Evolutionary conservation across 2,113 vertebrate species (phyloP).

Genomic region (Pituophis catenifer): DNA sequence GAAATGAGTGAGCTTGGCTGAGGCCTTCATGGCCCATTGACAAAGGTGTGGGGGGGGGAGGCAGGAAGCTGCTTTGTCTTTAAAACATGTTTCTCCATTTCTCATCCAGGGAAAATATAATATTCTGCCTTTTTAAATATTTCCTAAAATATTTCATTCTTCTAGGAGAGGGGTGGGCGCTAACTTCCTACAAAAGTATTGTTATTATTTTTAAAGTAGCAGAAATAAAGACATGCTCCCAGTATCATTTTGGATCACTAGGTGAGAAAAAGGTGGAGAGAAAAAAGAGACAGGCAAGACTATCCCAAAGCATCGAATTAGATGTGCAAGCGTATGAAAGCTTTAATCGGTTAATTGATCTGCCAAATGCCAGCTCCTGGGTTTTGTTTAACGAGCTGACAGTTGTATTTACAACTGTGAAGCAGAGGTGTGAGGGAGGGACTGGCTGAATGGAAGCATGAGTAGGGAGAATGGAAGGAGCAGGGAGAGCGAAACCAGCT

Average conservation of each 20-base stretch:
- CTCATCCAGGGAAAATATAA: too few species aligned
- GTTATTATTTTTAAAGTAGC: not conserved
- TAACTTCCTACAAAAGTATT: too few species aligned
- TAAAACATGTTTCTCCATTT: too few species aligned
- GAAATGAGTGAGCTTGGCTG: too few species aligned
- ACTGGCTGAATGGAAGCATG: not conserved
- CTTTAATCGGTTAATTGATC: not conserved
- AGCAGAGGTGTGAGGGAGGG: not conserved
- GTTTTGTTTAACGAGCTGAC: not conserved
- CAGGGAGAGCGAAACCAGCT: not conserved
- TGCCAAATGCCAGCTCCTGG: not conserved
- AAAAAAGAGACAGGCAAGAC: too few species aligned
- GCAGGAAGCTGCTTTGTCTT: too few species aligned
- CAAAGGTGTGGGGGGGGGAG: too few species aligned
- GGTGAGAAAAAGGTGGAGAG: not conserved
- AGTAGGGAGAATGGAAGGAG: not conserved
- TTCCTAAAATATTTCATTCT: too few species aligned
- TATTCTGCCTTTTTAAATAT: too few species aligned
- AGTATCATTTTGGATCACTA: not conserved
- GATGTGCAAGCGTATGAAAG: not conserved
- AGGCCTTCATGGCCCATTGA: too few species aligned
- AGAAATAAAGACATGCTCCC: not conserved
- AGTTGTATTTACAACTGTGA: not conserved
- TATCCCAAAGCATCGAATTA: not conserved
- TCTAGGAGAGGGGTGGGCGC: too few species aligned